Conservation (phyloP, 2,888 invertebrate genomes). For the Agriopis aurantiaria region DNA sequence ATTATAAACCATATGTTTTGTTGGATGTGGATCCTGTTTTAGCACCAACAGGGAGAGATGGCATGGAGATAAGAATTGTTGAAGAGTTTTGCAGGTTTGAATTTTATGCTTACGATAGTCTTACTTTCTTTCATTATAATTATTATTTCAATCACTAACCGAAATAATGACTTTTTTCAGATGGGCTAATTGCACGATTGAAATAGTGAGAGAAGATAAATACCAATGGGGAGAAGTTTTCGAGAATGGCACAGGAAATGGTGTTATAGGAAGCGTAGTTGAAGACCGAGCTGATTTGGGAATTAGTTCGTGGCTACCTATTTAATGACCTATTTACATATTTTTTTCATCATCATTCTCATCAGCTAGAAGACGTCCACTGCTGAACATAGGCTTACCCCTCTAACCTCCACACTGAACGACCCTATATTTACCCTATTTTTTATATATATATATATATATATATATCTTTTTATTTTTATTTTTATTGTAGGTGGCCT, state of each 20-base stretch:
- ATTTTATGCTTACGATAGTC: background rate
- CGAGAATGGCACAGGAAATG: slow-evolving; percentile 88
- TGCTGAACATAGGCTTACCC: no score
- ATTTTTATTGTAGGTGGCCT: slow-evolving; percentile 61
- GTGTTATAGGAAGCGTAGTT: slow-evolving; percentile 88
- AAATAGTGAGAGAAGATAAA: slow-evolving; percentile 83
- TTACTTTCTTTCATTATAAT: background rate
- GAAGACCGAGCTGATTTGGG: slow-evolving; percentile 88
- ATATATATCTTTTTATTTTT: background rate
- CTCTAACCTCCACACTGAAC: no score
- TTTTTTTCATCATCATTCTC: no score
- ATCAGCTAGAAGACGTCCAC: no score
- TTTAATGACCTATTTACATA: background rate
- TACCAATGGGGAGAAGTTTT: slow-evolving; percentile 89
- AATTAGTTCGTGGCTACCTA: slow-evolving; percentile 71
- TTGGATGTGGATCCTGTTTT: slow-evolving; percentile 68
- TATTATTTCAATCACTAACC: background rate
- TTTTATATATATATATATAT: no score
- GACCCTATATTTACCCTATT: no score
- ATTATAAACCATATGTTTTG: slow-evolving; percentile 87
- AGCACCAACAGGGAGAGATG: slow-evolving; percentile 79
- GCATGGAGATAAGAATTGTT: slow-evolving; percentile 80
- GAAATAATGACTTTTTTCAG: slow-evolving; percentile 49
- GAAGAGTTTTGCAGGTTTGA: slow-evolving; percentile 81
- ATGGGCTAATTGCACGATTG: slow-evolving; percentile 78